phyloP scores from a whole-genome alignment of 2,888 invertebrate genomes.

The Apamea anceps region DNA sequence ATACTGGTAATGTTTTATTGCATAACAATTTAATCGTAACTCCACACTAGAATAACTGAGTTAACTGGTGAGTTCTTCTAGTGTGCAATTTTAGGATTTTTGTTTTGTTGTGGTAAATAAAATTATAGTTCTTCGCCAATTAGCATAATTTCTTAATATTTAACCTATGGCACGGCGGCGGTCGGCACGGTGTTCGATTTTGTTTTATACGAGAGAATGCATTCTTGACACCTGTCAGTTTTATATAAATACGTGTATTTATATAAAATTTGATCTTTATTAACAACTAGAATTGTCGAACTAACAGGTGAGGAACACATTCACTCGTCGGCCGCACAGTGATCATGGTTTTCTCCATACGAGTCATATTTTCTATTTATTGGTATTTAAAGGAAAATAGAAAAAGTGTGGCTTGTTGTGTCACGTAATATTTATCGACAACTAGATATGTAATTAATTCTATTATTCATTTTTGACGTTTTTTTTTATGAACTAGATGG shows the following conservation, averaged over 20 bases:
- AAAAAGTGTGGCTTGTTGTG: neutral
- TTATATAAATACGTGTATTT: neutral
- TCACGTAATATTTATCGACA: neutral
- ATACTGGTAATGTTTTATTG: too few relatives aligned
- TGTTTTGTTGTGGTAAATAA: neutral
- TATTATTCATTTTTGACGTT: neutral
- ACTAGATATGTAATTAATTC: neutral
- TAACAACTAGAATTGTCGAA: neutral
- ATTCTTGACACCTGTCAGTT: too few relatives aligned
- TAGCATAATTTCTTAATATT: neutral
- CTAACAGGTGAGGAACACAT: neutral
- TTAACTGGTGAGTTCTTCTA: too few relatives aligned
- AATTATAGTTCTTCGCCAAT: neutral
- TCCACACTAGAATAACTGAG: too few relatives aligned
- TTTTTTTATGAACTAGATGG: slow-evolving; percentile 23
- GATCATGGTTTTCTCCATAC: neutral
- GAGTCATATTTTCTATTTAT: neutral
- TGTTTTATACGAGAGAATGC: neutral
- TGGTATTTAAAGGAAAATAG: neutral
- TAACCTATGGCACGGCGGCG: neutral
- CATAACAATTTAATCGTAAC: neutral
- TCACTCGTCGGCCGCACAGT: too few relatives aligned
- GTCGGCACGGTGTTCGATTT: neutral
- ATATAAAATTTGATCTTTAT: neutral
- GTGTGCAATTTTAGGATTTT: neutral